Evolutionary conservation across 2,888 invertebrate species (phyloP), one percentile per base, ranked within the genome.

Genomic region (Hemithea aestivaria): DNA sequence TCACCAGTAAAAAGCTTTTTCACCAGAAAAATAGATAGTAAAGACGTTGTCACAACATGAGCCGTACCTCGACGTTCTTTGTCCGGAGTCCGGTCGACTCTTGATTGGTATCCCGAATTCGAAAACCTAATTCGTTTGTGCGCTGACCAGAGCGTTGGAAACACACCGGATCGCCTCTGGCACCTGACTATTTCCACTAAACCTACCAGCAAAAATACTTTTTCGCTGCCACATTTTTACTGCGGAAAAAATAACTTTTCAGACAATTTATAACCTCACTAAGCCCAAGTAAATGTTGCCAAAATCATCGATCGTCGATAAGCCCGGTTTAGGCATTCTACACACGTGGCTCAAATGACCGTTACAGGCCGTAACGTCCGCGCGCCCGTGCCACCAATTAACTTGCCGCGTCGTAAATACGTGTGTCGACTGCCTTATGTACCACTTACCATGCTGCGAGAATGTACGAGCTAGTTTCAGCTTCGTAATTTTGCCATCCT

Each of bases 351-450:
- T 35, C 52, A 56, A 68, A 65, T 62, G 68, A 52, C 58, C 53
- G 56, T 55, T 60, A 53, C 56, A 56, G 49, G 40, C 43, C 57
- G 60, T 47, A 45, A 42, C 53, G 56, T 40, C 44, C 49, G 50
- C 51, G 40, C 50, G 52, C 48, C 53, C 53, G 53, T 57, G 62
- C 57, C 57, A 58, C 64, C 70, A 71, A 71, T 71, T 71, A 71
- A 64, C 65, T 66, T 56, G 55, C 54, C 61, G 58, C 59, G 58
- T 48, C 56, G 58, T 66, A 58, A 65, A 65, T 60, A 64, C 69
- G 69, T 72, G 71, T 62, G 53, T 33, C 28, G 67, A 71, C 62
- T 72, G 43, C 64, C 48, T 63, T 62, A 66, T 56, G 38, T 27
- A 35, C 34, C 38, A 37, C 46, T 48, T 38, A 32, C 24, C 40